A percentile compares a stretch with the other conserved stretches of the same genome.
These are phyloP conservation scores for Parazoanthus darwini DNA, from an alignment of 92 coral and sea anemone species.

Conservation along the genomic window DNA sequence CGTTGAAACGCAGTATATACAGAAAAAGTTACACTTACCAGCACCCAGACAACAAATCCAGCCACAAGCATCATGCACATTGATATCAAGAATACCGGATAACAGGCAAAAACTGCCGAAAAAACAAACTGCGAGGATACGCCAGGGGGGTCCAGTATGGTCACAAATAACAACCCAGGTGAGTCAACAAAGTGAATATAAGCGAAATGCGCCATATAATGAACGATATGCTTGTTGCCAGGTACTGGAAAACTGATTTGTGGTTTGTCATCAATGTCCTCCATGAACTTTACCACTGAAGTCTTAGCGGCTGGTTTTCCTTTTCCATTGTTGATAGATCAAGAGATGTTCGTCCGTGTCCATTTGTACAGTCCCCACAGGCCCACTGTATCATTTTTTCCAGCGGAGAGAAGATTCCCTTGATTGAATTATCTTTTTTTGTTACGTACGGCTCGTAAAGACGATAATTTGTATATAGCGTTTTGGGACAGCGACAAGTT, in stretches of 20 bases:
- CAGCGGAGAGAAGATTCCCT: conserved; percentile 62
- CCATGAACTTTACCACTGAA: conserved; percentile 47
- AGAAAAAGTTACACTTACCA: conserved; percentile 53
- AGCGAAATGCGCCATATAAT: conserved; percentile 51
- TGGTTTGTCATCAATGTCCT: conserved; percentile 65
- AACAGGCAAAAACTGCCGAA: conserved; percentile 38
- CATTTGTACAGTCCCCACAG: conserved; percentile 70
- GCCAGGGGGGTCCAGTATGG: conserved; percentile 43
- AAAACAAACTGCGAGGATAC: conserved; percentile 38
- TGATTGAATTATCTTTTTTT: not conserved
- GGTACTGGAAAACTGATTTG: conserved; percentile 70
- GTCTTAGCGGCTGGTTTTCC: conserved; percentile 46
- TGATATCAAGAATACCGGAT: conserved; percentile 48
- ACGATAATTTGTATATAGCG: conserved; percentile 71
- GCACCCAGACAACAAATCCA: conserved; percentile 64
- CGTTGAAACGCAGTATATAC: not conserved
- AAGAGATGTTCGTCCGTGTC: conserved; percentile 59
- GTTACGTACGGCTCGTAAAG: conserved; percentile 59
- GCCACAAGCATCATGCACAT: conserved; percentile 49
- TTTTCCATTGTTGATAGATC: conserved; percentile 50
- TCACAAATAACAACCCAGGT: conserved; percentile 63
- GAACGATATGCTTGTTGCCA: conserved; percentile 63
- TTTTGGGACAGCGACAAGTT: conserved; percentile 76
- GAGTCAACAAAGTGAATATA: conserved; percentile 76
- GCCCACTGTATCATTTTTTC: conserved; percentile 56